Conservation (phyloP, 2,797 vertebrate species). For the Macrochelys suwanniensis region DNA sequence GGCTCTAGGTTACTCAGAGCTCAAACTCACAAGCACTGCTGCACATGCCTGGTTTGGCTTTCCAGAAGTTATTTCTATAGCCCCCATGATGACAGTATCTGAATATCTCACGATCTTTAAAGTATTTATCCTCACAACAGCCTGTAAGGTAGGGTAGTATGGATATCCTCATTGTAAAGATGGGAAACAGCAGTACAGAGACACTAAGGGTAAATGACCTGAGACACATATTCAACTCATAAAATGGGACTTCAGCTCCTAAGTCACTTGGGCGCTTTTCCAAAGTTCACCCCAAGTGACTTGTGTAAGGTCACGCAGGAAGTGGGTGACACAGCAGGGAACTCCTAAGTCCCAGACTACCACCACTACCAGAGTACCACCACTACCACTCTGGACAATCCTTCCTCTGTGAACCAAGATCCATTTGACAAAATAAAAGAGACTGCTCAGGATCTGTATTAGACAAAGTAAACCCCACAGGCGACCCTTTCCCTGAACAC, state of each 20-base stretch:
- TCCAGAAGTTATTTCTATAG: neutral
- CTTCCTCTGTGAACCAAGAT: neutral
- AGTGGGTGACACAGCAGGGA: neutral
- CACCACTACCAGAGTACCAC: no score
- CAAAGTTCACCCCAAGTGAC: neutral
- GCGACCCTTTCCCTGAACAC: neutral
- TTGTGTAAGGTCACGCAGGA: neutral
- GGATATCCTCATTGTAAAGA: neutral
- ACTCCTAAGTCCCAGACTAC: neutral
- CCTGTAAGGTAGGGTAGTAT: neutral
- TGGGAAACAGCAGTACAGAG: neutral
- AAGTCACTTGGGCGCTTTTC: neutral
- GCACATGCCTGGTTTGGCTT: neutral
- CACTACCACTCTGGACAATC: neutral
- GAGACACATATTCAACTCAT: neutral
- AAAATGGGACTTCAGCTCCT: accelerated
- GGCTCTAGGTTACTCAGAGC: neutral
- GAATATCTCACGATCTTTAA: neutral
- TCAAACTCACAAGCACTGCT: neutral
- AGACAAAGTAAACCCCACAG: neutral
- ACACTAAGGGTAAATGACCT: neutral
- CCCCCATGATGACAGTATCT: neutral
- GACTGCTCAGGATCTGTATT: neutral
- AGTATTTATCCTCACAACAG: neutral
- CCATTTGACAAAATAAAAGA: neutral